phyloP scores from a whole-genome alignment of 2,888 invertebrate genomes.

The Stenurella melanura region DNA sequence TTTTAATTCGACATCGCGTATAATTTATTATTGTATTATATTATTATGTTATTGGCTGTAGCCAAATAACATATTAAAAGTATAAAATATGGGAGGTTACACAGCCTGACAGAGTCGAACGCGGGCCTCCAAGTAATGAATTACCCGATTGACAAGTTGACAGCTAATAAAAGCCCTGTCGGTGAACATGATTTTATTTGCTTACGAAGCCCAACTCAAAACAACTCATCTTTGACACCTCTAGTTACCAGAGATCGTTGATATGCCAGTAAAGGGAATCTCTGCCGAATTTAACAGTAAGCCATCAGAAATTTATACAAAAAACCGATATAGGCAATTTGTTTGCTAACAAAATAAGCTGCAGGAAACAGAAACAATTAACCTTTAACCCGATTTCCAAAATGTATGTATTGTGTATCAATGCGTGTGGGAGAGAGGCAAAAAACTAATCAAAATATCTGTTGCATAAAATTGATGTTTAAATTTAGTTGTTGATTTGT shows the following conservation, averaged over 20 bases:
- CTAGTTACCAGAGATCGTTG: slow-evolving; percentile 48
- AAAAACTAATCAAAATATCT: not conserved
- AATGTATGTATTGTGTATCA: slow-evolving; percentile 1
- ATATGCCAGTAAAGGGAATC: slow-evolving; percentile 43
- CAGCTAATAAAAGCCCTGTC: slow-evolving; percentile 69
- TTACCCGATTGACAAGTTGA: slow-evolving; percentile 69
- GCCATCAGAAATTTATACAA: slow-evolving; percentile 29
- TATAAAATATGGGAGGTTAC: slow-evolving; percentile 32
- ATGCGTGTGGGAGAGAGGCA: not conserved
- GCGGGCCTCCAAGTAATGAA: slow-evolving; percentile 66
- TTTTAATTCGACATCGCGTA: not conserved
- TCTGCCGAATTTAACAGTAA: slow-evolving; percentile 35
- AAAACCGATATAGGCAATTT: slow-evolving; percentile 16
- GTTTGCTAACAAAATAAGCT: slow-evolving; percentile 27
- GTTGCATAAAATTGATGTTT: not conserved
- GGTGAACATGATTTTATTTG: slow-evolving; percentile 69
- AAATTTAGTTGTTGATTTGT: not conserved
- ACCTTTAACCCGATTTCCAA: slow-evolving; percentile 24
- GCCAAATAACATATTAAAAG: slow-evolving; percentile 34
- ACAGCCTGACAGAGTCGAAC: slow-evolving; percentile 46
- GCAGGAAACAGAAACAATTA: slow-evolving; percentile 26
- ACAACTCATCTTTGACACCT: slow-evolving; percentile 61
- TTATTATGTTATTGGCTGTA: slow-evolving; percentile 25
- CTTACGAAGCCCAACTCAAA: slow-evolving; percentile 61
- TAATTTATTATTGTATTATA: slow-evolving; percentile 18